Base-by-base conservation (phyloP, 2,888 invertebrate species). In the Polydrusus tereticollis region DNA sequence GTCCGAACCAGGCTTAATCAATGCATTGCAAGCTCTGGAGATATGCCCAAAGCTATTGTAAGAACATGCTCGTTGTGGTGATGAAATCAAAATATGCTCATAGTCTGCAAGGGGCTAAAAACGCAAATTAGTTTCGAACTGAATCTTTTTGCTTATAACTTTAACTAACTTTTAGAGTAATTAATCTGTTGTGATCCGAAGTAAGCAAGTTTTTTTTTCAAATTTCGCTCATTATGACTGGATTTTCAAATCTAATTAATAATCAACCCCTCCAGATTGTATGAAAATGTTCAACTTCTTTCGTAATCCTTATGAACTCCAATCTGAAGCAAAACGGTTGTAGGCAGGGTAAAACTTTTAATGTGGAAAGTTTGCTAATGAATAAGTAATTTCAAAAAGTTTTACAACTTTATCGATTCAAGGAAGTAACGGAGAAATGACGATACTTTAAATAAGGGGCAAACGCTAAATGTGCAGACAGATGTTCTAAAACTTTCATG, bases 381-480 rank as follows among this genome's bases (percentile, higher is more conserved):
- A 55, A 55, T 55, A 55, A 55, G 29, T 55, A 55, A 55, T 55
- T 55, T 29, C 29, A 29, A 55, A 55, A 55, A 55, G 52, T 55
- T 55, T 55, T 55, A 29, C 29, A 55, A 29, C 29, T 55, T 55
- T 55, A 55, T 55, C 29, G 52, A 55, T 55, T 55, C 16, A 16
- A 2, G 10, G 18, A 29, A 55, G 29, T 55, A 26, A n/a, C n/a
- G n/a, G n/a, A n/a, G 12, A 18, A 55, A 55, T 16, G 29, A 18
- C 52, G 52, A 55, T 55, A 29, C 52, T 55, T 55, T 23, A 55
- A 55, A 29, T 55, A 29, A 55, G 18, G 52, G 52, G 29, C 29
- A n/a, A n/a, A n/a, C n/a, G n/a, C n/a, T n/a, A n/a, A n/a, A n/a
- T n/a, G n/a, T n/a, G n/a, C n/a, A n/a, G n/a, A 29, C 52, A 55